Evolutionary conservation across 1,140 invertebrate species (phyloP), one percentile per base, ranked within the genome.

Genomic region (Psilanteris sp.): DNA sequence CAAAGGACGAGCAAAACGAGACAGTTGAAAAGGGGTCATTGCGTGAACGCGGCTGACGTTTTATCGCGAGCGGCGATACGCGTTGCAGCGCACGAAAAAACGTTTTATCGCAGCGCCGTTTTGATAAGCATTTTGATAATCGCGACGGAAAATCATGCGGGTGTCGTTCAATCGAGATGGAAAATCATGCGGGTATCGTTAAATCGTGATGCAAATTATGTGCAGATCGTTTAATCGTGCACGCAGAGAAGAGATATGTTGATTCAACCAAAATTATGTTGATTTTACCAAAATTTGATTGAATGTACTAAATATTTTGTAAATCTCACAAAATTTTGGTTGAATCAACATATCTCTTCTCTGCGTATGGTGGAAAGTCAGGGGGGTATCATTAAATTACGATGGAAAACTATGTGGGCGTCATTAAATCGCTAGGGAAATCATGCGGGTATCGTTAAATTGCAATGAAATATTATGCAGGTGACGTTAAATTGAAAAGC

Each of bases 11-110:
- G 55, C 32, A 29, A 34, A 62, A 57, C 62, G 71, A 67, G 62
- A 55, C 62, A 61, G 54, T 26, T 46, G 46, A 62, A 68, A 75
- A 37, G 50, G 52, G 57, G 64, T 64, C 64, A 39, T 52, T 70
- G 73, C 73, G 39, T 62, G 50, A 62, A 64, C 27, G 37, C 15
- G 26, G 54, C 57, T 39, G 46, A 71, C 54, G 54, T 54, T 67
- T 74, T 75, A 62, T 61, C 62, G n/a, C 44, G n/a, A 11, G 8
- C 27, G 41, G 20, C 32, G 37, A 71, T 71, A 46, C 67, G 22
- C 27, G 36, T 52, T 44, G n/a, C n/a, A n/a, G n/a, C n/a, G n/a
- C n/a, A n/a, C n/a, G n/a, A n/a, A n/a, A n/a, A n/a, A n/a, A n/a
- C n/a, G n/a, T n/a, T n/a, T n/a, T n/a, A n/a, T n/a, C n/a, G n/a